Percentiles rank a stretch among this genome's conserved stretches.
These are phyloP conservation scores for Panthera tigris DNA, from an alignment of 2,113 vertebrate species.

Conservation along the genomic window DNA sequence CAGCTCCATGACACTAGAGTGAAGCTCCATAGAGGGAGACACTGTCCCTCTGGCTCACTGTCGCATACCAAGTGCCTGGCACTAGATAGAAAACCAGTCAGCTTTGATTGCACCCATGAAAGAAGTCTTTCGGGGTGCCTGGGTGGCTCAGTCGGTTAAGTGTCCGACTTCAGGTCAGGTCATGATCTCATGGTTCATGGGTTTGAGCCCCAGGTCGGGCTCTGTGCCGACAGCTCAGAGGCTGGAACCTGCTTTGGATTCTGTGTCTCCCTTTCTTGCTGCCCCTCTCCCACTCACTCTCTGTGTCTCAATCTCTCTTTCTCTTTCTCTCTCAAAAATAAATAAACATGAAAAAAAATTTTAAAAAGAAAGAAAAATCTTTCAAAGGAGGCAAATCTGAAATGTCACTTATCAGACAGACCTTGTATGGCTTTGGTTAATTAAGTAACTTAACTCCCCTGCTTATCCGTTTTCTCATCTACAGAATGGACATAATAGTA, in stretches of 20 bases:
- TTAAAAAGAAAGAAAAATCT: no score
- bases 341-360: no score
- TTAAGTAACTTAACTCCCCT: not conserved
- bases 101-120: not conserved
- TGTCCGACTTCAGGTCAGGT: no score
- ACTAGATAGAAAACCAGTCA: not conserved
- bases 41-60: accelerated
- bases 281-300: no score
- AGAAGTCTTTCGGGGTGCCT: not conserved
- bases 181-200: no score
- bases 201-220: no score
- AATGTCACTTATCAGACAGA: not conserved
- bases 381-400: not conserved
- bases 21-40: not conserved
- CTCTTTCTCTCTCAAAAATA: no score
- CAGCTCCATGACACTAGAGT: not conserved
- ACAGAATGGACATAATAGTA: not conserved
- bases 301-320: no score
- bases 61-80: not conserved
- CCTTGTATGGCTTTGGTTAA: not conserved
- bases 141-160: no score
- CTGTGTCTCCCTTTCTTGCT: no score
- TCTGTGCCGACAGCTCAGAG: no score
- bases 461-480: not conserved
- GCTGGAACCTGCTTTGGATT: no score